Base-by-base conservation (phyloP, 2,888 invertebrate species). In the Agonopterix alstromeriana region DNA sequence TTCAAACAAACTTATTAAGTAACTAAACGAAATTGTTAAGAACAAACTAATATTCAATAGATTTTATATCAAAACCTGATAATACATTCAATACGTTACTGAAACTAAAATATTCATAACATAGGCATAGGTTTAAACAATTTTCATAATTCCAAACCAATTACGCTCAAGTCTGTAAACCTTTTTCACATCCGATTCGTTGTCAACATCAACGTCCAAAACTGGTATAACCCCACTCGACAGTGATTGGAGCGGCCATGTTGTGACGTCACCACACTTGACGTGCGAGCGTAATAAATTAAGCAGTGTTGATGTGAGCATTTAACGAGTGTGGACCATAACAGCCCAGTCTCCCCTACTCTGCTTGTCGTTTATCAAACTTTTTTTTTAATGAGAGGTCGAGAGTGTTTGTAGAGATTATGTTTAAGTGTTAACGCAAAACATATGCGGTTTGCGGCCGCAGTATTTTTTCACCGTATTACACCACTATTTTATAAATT, bases 251-350 rank as follows among this genome's bases (percentile, higher is more conserved):
- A 56, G 63, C 61, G 52, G 65, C 69, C 67, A 67, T 70, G 63
- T 67, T 63, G 69, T 66, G 64, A 73, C 69, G 70, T 73, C 69
- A 70, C 51, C 51, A 57, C 61, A 57, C 61, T 27, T 27, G 61
- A 57, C 57, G 49, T 55, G 55, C 60, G 48, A 53, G 55, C 58
- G 61, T 14, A 38, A 41, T 47, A 50, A 47, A 50, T 54, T 52
- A 52, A 50, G 49, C 50, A 50, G 47, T 50, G 50, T 49, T 45
- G 43, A 48, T 49, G 53, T 51, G 8, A 10, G 43, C 46, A 43
- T 42, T 40, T 35, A 36, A n/a, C 12, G n/a, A 50, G 48, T 46
- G 48, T 52, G 48, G 36, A 47, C 54, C 50, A 42, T 48, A 48
- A 43, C 41, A 38, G 41, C 47, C 42, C 14, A 8, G 36, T 12